A percentile compares a stretch with the other conserved stretches of the same genome.
Evolutionary conservation across 1,140 invertebrate genomes (phyloP).

Genomic region (Neodiprion pinetum): DNA sequence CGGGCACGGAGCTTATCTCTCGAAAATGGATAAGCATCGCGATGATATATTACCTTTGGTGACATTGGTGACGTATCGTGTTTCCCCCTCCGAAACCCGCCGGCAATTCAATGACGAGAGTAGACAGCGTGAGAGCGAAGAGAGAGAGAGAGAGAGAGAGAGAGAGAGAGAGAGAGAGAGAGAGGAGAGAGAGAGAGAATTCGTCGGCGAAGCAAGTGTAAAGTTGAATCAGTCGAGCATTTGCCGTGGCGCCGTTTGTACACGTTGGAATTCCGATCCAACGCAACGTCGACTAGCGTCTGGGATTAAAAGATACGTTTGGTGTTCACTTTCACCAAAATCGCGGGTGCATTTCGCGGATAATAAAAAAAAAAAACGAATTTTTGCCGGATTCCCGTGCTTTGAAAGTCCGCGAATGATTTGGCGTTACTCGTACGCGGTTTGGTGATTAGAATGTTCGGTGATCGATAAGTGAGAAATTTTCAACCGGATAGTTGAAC

Average conservation of each 20-base stretch:
- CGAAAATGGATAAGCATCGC: too few species aligned
- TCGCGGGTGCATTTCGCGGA: background rate
- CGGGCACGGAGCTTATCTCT: too few species aligned
- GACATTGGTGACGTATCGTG: too few species aligned
- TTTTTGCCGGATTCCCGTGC: constrained; percentile 5
- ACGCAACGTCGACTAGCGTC: constrained; percentile 23
- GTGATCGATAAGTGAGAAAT: constrained; percentile 27
- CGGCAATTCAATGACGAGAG: background rate
- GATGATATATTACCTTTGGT: too few species aligned
- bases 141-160: constrained; percentile 42
- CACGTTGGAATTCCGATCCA: constrained; percentile 34
- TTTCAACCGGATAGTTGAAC: too few species aligned
- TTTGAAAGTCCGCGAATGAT: constrained; percentile 22
- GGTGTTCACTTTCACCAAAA: constrained; percentile 27
- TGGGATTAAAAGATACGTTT: constrained; percentile 14
- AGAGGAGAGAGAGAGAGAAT: constrained; percentile 18
- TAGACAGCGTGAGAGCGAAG: background rate
- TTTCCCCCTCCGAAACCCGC: background rate
- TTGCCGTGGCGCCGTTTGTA: constrained; percentile 31
- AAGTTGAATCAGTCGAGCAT: background rate
- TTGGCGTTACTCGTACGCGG: constrained; percentile 17
- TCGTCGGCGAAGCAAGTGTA: constrained; percentile 20
- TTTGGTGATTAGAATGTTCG: constrained; percentile 3
- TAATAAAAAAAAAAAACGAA: constrained; percentile 6
- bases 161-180: constrained; percentile 20